These are phyloP conservation scores for Temnothorax curvispinosus DNA, from an alignment of 1,140 invertebrate species.

Conservation along the genomic window DNA sequence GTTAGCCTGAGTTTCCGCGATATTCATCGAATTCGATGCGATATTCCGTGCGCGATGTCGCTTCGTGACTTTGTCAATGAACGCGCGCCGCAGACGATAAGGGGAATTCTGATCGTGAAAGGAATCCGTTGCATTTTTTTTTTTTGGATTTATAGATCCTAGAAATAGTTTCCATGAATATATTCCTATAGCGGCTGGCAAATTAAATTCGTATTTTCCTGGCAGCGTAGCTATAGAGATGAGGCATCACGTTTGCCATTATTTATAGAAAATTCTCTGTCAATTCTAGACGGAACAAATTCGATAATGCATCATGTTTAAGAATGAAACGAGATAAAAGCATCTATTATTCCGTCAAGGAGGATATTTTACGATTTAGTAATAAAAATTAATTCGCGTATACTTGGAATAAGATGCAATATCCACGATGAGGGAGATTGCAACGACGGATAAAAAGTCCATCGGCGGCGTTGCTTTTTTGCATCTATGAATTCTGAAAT, in stretches of 20 bases:
- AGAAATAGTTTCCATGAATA: slow-evolving; percentile 1
- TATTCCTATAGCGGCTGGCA: background rate
- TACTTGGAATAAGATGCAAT: slow-evolving; percentile 4
- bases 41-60: slow-evolving; percentile 66
- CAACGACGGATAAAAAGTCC: slow-evolving; percentile 3
- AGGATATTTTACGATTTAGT: slow-evolving; percentile 23
- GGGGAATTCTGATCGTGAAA: slow-evolving; percentile 60
- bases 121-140: slow-evolving; percentile 64
- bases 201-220: slow-evolving; percentile 9
- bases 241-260: background rate
- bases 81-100: slow-evolving; percentile 38
- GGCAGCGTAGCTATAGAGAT: background rate
- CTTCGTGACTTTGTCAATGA: slow-evolving; percentile 65
- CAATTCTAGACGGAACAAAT: slow-evolving; percentile 3
- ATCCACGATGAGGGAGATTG: slow-evolving; percentile 4
- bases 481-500: slow-evolving; percentile 47
- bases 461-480: slow-evolving; percentile 25
- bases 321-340: slow-evolving; percentile 3
- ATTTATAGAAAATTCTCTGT: background rate
- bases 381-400: slow-evolving; percentile 29
- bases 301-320: slow-evolving; percentile 13
- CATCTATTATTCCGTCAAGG: slow-evolving; percentile 20
- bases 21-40: slow-evolving; percentile 62
- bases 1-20: slow-evolving; percentile 49
- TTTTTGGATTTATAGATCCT: slow-evolving; percentile 65